These are phyloP conservation scores for Aselliscus stoliczkanus DNA, from an alignment of 2,797 vertebrate genomes.

Conservation along the genomic window DNA sequence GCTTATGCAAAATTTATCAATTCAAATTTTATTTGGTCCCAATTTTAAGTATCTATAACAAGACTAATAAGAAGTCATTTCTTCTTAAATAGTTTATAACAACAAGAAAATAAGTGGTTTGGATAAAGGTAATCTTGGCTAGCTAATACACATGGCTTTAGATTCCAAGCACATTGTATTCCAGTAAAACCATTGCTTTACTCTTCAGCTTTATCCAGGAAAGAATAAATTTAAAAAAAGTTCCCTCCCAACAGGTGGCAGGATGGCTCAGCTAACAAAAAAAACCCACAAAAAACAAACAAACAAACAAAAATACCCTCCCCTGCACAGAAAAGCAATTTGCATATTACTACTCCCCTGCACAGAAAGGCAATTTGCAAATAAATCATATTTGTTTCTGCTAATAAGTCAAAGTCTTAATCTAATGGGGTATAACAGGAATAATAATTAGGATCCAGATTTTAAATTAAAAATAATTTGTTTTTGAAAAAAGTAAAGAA, in stretches of 20 bases:
- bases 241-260: too few relatives aligned
- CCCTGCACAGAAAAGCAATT: background rate
- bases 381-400: background rate
- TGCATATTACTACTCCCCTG: background rate
- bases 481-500: background rate
- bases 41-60: background rate
- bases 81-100: background rate
- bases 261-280: too few relatives aligned
- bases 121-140: background rate
- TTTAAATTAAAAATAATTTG: background rate
- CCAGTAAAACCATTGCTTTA: background rate
- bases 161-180: background rate
- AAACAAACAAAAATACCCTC: too few relatives aligned
- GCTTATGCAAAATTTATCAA: background rate
- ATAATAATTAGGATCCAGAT: background rate
- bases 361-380: background rate
- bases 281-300: too few relatives aligned
- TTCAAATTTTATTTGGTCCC: background rate
- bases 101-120: background rate
- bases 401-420: background rate
- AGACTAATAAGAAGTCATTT: background rate
- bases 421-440: background rate
- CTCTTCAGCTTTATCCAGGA: background rate
- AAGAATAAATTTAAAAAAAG: background rate
- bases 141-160: background rate